Evolutionary conservation across 2,888 invertebrate species (phyloP), one percentile per base, ranked within the genome.

Genomic region (Thumatha senex): DNA sequence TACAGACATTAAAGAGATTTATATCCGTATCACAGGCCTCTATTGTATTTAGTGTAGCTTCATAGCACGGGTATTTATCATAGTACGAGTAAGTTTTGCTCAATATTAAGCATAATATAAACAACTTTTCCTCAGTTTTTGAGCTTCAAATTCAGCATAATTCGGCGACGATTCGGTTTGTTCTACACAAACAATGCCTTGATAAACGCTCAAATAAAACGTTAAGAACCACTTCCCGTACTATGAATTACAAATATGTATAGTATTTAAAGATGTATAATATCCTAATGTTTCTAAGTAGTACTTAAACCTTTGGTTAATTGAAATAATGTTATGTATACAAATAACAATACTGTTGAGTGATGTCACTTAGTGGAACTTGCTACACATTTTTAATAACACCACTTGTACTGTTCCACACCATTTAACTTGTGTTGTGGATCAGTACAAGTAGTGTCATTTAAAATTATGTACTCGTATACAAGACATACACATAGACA

Each of bases 191-290:
- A 76, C 71, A 69, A 58, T 48, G 59, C 54, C 50, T 56, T 71
- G 61, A 68, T 67, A 72, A 72, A 66, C 54, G 62, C 63, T 67
- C 59, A 65, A 72, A 72, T 65, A 70, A 72, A 74, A 75, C 63
- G 65, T 70, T 73, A 74, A 76, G 72, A 76, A 76, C 76, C 72
- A 73, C 56, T 63, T 56, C 65, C 66, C 64, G 65, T 61, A 61
- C 58, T 58, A 50, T 63, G 74, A 82, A 80, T 77, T 77, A 72
- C 67, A 79, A 76, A n/a, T n/a, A n/a, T n/a, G n/a, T n/a, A n/a
- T 64, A 61, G 62, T 62, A 61, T 57, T 48, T 57, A 29, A 44
- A 29, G 39, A 18, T 35, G 35, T 39, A 39, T 39, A n/a, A n/a
- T n/a, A n/a, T n/a, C n/a, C n/a, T n/a, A n/a, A n/a, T n/a, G n/a